A percentile compares a stretch with the other conserved stretches of the same genome.
Evolutionary conservation across 2,113 vertebrate species (phyloP).

Genomic region (Ageneiosus marmoratus): DNA sequence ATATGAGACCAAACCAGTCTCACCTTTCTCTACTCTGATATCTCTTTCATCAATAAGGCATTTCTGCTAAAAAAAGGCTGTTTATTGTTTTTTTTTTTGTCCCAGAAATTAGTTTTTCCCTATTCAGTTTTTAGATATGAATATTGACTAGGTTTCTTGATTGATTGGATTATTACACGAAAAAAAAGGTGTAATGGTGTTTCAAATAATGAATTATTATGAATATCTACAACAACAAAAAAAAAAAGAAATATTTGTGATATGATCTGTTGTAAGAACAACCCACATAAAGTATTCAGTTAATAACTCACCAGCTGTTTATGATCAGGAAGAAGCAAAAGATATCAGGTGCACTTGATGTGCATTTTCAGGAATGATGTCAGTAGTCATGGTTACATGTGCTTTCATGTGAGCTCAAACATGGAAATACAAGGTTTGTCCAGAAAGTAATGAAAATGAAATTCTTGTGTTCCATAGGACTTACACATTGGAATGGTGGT

Average conservation of each 20-base stretch:
- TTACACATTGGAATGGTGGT: too few relatives aligned
- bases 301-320: background rate
- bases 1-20: background rate
- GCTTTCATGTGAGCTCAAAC: background rate
- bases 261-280: background rate
- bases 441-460: too few relatives aligned
- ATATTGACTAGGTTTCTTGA: background rate
- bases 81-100: too few relatives aligned
- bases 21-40: background rate
- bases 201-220: background rate
- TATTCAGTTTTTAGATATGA: too few relatives aligned
- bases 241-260: background rate
- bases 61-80: background rate
- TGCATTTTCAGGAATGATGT: background rate
- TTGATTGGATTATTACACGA: background rate
- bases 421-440: background rate
- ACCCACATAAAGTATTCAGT: background rate
- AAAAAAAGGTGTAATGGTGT: background rate
- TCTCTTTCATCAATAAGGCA: background rate
- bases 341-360: background rate
- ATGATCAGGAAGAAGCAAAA: background rate
- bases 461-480: too few relatives aligned
- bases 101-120: background rate
- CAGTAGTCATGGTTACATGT: background rate
- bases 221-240: background rate